Percentiles rank a stretch among this genome's conserved stretches.
Conservation (phyloP, 2,888 invertebrate genomes). For the Magallana nippona region DNA sequence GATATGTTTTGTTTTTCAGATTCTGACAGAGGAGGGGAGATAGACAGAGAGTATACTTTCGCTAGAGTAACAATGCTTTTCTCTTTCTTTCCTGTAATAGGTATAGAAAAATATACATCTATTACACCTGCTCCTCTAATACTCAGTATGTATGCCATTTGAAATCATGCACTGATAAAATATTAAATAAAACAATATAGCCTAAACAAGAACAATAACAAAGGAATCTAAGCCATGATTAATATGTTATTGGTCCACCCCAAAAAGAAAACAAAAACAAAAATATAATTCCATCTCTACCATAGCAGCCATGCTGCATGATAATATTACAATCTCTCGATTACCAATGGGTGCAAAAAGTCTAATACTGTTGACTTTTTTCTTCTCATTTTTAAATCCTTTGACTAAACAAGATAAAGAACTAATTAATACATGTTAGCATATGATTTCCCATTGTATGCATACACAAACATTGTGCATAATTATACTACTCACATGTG, state of each 20-base stretch:
- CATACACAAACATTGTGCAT: not conserved
- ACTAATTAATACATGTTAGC: not conserved
- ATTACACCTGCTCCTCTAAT: too few relatives aligned
- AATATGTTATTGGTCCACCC: conserved; percentile 28
- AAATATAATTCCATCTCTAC: not conserved
- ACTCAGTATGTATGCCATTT: too few relatives aligned
- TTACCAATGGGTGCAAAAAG: conserved; percentile 18
- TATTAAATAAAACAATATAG: conserved; percentile 5
- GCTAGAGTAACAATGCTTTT: too few relatives aligned
- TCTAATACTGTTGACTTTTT: conserved; percentile 6
- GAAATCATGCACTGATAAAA: not conserved
- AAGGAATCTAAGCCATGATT: conserved; percentile 19
- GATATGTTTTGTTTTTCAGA: not conserved
- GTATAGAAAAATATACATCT: too few relatives aligned
- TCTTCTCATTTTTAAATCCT: not conserved
- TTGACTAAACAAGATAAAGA: not conserved
- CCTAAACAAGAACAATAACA: conserved; percentile 26
- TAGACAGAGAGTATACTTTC: too few relatives aligned
- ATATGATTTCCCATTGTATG: conserved; percentile 15
- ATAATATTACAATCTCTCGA: not conserved
- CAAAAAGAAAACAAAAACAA: not conserved
- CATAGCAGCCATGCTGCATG: conserved; percentile 1
- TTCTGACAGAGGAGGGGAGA: too few relatives aligned
- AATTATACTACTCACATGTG: not conserved
- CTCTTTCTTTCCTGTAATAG: too few relatives aligned